Evolutionary conservation across 2,113 vertebrate genomes (phyloP).

Genomic region (Eptatretus burgeri): DNA sequence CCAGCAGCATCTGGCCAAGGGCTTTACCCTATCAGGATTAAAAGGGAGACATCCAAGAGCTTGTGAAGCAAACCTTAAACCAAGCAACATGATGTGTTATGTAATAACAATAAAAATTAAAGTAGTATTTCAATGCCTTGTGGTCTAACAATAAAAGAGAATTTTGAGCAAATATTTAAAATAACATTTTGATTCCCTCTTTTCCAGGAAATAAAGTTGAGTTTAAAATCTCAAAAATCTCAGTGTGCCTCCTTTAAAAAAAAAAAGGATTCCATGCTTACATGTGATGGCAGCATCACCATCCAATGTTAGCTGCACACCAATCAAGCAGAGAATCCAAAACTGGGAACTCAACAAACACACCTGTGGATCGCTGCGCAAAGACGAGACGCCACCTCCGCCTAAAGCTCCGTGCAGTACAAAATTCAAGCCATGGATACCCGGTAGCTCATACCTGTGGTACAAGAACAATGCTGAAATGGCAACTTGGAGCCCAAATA

Average conservation of each 20-base stretch:
- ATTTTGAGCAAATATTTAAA: neutral
- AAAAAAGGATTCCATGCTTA: neutral
- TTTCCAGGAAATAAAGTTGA: neutral
- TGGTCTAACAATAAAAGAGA: neutral
- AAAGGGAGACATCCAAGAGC: neutral
- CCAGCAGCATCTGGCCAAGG: slow-evolving; percentile 6
- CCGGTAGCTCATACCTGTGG: slow-evolving; percentile 35
- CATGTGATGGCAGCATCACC: neutral
- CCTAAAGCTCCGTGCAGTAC: slow-evolving; percentile 36
- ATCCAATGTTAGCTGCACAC: neutral
- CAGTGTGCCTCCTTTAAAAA: neutral
- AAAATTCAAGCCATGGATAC: slow-evolving; percentile 39
- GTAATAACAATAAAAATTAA: neutral
- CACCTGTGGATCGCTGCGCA: slow-evolving; percentile 48
- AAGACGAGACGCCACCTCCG: slow-evolving; percentile 35
- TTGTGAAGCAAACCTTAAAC: neutral
- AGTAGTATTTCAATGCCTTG: neutral
- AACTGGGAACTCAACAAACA: neutral
- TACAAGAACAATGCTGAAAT: slow-evolving; percentile 11
- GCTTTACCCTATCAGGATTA: neutral
- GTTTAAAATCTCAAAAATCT: neutral
- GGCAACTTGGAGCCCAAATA: slow-evolving; percentile 1
- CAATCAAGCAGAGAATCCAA: neutral
- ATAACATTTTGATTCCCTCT: no score
- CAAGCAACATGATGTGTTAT: neutral